These are phyloP conservation scores for Acanthaster planci DNA, from an alignment of 35 echinoderm and acorn worm genomes.

Conservation along the genomic window DNA sequence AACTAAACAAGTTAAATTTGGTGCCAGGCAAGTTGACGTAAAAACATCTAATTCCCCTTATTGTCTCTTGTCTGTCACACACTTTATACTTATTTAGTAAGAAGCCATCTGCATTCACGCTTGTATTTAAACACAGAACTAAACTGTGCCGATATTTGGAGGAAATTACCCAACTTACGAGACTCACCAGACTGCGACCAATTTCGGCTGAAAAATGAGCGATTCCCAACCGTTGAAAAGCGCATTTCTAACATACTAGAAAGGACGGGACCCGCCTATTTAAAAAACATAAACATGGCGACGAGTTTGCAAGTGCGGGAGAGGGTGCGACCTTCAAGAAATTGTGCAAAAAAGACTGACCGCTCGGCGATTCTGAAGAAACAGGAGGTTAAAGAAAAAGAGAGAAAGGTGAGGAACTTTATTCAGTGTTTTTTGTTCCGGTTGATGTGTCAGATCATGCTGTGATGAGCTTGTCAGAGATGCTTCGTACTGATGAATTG, in stretches of 20 bases:
- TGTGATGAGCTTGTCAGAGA: no score
- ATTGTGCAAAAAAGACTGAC: constrained; percentile 25
- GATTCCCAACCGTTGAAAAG: neutral
- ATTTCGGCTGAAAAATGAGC: neutral
- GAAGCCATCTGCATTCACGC: no score
- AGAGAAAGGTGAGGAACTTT: constrained; percentile 18
- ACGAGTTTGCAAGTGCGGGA: neutral
- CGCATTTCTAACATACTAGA: neutral
- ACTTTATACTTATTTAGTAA: no score
- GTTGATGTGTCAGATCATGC: neutral
- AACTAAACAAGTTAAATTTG: no score
- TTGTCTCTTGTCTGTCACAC: no score
- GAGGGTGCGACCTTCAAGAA: constrained; percentile 1
- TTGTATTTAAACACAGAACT: no score
- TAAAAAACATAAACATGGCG: constrained; percentile 29
- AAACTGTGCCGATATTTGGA: no score
- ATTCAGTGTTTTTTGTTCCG: neutral
- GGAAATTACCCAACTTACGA: no score
- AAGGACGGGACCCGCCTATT: constrained; percentile 3
- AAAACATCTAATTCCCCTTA: no score
- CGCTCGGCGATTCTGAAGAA: neutral
- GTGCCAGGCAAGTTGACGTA: no score
- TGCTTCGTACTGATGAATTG: no score
- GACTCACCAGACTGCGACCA: no score
- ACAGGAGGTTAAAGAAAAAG: constrained; percentile 39